A percentile compares a stretch with the other conserved stretches of the same genome.
phyloP scores from a whole-genome alignment of 1,140 invertebrate species.

The Eulimnadia texana region DNA sequence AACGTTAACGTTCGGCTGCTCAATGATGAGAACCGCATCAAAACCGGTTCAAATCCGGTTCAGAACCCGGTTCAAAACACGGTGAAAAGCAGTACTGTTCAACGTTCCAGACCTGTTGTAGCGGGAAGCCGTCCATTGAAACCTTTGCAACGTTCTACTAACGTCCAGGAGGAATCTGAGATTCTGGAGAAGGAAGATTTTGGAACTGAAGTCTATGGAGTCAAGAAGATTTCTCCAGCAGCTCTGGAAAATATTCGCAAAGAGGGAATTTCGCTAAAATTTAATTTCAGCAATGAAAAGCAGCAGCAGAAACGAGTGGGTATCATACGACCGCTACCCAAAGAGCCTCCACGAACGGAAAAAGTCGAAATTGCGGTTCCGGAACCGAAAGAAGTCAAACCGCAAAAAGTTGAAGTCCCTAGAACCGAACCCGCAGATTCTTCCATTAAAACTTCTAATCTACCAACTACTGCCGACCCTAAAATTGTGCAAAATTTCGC shows the following conservation, averaged over 20 bases:
- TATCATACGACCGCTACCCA: constrained; percentile 38
- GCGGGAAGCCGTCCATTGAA: background rate
- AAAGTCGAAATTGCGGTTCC: too few species aligned
- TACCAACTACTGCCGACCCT: too few species aligned
- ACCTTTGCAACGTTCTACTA: background rate
- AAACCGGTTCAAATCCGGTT: background rate
- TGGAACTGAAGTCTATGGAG: constrained; percentile 24
- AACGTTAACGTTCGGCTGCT: background rate
- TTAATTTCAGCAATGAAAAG: constrained; percentile 34
- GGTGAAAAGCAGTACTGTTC: too few species aligned
- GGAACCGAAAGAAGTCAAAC: too few species aligned
- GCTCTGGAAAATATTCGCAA: constrained; percentile 50
- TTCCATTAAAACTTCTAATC: too few species aligned
- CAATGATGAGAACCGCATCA: background rate
- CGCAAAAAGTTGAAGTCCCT: too few species aligned
- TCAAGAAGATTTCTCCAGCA: constrained; percentile 33
- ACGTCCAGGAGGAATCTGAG: background rate
- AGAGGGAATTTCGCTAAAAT: constrained; percentile 44
- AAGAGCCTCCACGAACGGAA: constrained; percentile 34
- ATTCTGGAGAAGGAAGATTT: constrained; percentile 10
- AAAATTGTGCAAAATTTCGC: too few species aligned
- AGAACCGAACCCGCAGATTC: too few species aligned
- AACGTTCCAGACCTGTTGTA: background rate
- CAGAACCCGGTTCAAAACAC: too few species aligned
- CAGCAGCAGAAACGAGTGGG: constrained; percentile 35